phyloP scores from a whole-genome alignment of 2,888 invertebrate genomes.

The Drosophila seclusa region DNA sequence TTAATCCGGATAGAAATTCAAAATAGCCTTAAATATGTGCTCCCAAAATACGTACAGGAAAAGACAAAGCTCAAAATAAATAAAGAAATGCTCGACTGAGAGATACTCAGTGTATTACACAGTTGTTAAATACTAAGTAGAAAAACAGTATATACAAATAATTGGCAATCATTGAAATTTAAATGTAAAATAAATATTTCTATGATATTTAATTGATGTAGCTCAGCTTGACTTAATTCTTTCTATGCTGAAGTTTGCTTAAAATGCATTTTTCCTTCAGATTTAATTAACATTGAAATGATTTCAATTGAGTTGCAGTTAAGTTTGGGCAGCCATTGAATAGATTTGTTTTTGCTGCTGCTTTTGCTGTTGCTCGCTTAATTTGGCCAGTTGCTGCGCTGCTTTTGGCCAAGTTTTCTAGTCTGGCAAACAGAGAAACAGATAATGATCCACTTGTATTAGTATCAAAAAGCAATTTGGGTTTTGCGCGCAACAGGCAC shows the following conservation, averaged over 20 bases:
- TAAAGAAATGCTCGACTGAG: not conserved
- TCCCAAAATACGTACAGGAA: not conserved
- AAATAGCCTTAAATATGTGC: not conserved
- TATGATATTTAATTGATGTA: not conserved
- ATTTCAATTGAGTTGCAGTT: slow-evolving; percentile 38
- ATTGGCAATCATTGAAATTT: not conserved
- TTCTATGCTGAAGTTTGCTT: not conserved
- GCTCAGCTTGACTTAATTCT: not conserved
- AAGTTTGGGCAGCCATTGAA: slow-evolving; percentile 10
- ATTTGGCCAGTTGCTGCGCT: slow-evolving; percentile 29
- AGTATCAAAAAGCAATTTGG: slow-evolving; percentile 49
- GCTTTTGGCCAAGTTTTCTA: slow-evolving; percentile 11
- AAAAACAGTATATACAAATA: not conserved
- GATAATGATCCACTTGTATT: slow-evolving; percentile 17
- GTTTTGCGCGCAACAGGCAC: slow-evolving; percentile 23
- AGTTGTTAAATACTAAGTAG: not conserved
- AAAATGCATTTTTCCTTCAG: not conserved
- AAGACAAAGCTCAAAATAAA: not conserved
- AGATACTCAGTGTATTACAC: not conserved
- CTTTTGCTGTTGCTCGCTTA: not conserved
- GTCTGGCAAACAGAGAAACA: slow-evolving; percentile 7
- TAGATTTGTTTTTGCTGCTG: not conserved
- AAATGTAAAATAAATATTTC: not conserved
- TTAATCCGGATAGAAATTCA: not conserved
- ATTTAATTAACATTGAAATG: slow-evolving; percentile 53